Conservation (phyloP, 2,113 vertebrate species). For the Dromaius novaehollandiae region DNA sequence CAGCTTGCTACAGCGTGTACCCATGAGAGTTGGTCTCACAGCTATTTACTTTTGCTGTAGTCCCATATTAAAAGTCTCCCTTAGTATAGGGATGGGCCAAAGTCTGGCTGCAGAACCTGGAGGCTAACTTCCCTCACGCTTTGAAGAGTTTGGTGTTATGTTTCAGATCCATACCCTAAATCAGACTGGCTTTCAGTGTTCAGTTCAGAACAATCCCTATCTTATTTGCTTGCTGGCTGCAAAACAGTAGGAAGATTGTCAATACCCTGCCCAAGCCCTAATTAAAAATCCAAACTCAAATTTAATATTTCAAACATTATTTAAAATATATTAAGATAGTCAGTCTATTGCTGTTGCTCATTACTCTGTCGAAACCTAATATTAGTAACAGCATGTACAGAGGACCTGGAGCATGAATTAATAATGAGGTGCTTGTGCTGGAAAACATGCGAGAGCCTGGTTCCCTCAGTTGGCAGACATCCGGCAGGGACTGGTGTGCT, state of each 20-base stretch:
- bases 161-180: slow-evolving; percentile 41
- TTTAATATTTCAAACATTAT: slow-evolving; percentile 73
- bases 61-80: not conserved
- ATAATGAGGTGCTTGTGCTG: slow-evolving; percentile 81
- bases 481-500: slow-evolving; percentile 38
- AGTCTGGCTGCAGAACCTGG: not conserved
- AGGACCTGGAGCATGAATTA: slow-evolving; percentile 81
- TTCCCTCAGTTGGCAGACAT: slow-evolving; percentile 65
- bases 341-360: slow-evolving; percentile 71
- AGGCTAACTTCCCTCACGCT: not conserved
- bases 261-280: slow-evolving; percentile 35
- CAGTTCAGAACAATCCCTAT: slow-evolving; percentile 34
- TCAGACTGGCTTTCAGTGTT: slow-evolving; percentile 3
- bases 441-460: slow-evolving; percentile 73
- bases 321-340: slow-evolving; percentile 76
- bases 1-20: not conserved
- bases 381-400: slow-evolving; percentile 81
- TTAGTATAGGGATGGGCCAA: not conserved
- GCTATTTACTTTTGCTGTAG: not conserved
- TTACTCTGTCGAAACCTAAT: slow-evolving; percentile 80
- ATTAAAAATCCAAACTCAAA: slow-evolving; percentile 77
- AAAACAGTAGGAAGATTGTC: slow-evolving; percentile 54
- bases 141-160: slow-evolving; percentile 10
- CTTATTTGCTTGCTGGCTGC: slow-evolving; percentile 45
- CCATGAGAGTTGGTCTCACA: not conserved